Percentiles rank a stretch among this genome's conserved stretches.
Conservation (phyloP, 2,888 invertebrate species). For the Syrphus vitripennis region DNA sequence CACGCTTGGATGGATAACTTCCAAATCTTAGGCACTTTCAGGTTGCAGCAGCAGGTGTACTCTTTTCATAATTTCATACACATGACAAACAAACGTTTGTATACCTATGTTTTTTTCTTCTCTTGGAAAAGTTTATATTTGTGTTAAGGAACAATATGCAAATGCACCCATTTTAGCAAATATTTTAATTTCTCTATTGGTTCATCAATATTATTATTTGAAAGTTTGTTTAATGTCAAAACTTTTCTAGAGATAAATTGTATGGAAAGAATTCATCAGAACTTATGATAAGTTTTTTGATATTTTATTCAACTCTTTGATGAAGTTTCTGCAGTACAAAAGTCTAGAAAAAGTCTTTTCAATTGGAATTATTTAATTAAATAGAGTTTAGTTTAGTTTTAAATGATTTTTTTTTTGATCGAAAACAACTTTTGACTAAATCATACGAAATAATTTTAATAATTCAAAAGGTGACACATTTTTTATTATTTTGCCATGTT, state of each 20-base stretch:
- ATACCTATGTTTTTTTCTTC: background rate
- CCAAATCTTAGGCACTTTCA: background rate
- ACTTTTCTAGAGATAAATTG: background rate
- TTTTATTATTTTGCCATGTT: too few relatives aligned
- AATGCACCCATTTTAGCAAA: background rate
- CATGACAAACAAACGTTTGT: background rate
- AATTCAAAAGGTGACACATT: too few relatives aligned
- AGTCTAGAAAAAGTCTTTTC: background rate
- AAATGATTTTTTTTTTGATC: too few relatives aligned
- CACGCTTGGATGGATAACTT: constrained; percentile 8
- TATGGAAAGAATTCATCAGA: background rate
- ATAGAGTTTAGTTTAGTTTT: too few relatives aligned
- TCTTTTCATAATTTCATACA: background rate
- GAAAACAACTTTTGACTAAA: too few relatives aligned
- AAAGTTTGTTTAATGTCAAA: background rate
- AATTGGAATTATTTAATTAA: too few relatives aligned
- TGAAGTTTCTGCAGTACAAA: background rate
- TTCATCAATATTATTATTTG: background rate
- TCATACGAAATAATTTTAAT: too few relatives aligned
- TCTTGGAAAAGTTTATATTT: background rate
- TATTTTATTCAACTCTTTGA: background rate
- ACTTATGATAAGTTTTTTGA: background rate
- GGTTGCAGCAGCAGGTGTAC: background rate
- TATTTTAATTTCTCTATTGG: background rate
- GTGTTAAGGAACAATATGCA: background rate